phyloP scores from a whole-genome alignment of 92 coral and sea anemone genomes.

The Pocillopora grandis region DNA sequence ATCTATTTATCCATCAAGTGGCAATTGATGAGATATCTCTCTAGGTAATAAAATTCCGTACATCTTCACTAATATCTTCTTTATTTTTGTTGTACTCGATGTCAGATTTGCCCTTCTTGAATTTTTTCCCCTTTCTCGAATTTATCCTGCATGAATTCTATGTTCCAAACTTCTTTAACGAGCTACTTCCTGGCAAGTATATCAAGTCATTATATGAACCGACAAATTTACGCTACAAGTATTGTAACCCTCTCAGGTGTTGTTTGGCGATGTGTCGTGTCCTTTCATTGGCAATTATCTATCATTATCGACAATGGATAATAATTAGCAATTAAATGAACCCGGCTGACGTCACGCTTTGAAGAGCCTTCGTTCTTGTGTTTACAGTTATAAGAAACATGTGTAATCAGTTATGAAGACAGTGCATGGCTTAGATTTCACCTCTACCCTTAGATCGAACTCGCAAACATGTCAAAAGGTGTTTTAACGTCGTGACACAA shows the following conservation, averaged over 20 bases:
- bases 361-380: constrained; percentile 23
- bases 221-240: constrained; percentile 15
- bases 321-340: constrained; percentile 74
- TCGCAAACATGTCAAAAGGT: constrained; percentile 36
- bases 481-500: constrained; percentile 31
- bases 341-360: constrained; percentile 54
- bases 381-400: constrained; percentile 45
- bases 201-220: neutral
- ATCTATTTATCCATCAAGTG: no score
- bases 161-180: no score
- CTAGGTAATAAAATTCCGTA: no score
- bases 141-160: neutral
- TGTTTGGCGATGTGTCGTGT: constrained; percentile 21
- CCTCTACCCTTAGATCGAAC: constrained; percentile 25
- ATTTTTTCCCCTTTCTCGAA: neutral
- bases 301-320: constrained; percentile 39
- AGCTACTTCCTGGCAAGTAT: constrained; percentile 1
- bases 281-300: constrained; percentile 39
- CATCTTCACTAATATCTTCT: no score
- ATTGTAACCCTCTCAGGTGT: constrained; percentile 20
- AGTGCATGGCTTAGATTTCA: constrained; percentile 46
- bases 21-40: no score
- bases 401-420: constrained; percentile 41
- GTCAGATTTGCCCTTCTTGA: neutral
- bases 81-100: neutral